Percentiles rank a stretch among this genome's conserved stretches.
Conservation (phyloP, 2,797 vertebrate genomes). For the Rhodeus uyekii region DNA sequence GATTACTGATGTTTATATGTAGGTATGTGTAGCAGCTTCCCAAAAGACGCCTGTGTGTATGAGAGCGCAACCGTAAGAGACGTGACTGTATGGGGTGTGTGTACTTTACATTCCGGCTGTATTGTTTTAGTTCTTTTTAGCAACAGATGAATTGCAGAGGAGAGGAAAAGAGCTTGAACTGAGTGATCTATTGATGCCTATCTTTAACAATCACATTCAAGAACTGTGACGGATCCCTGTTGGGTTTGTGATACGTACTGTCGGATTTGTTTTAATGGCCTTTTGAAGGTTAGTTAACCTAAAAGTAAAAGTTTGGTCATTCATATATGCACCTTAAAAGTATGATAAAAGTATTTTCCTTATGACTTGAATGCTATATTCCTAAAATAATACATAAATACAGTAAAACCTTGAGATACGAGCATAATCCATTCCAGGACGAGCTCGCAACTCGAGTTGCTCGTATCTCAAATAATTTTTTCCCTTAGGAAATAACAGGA, state of each 20-base stretch:
- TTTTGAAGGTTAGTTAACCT: background rate
- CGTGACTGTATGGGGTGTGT: conserved; percentile 24
- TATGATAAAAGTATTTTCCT: background rate
- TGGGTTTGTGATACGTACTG: background rate
- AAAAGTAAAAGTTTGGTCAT: background rate
- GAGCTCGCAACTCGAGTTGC: too few species aligned
- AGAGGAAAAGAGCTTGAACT: conserved; percentile 31
- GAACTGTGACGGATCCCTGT: background rate
- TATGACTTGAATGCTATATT: background rate
- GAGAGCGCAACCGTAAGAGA: conserved; percentile 4
- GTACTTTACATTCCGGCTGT: conserved; percentile 44
- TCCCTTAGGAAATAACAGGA: too few species aligned
- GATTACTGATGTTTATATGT: conserved; percentile 36
- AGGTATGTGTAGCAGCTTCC: conserved; percentile 30
- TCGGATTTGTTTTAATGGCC: background rate
- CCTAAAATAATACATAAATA: background rate
- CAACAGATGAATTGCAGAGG: conserved; percentile 17
- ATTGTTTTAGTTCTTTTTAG: conserved; percentile 36
- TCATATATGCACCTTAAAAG: background rate
- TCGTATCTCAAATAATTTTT: too few species aligned
- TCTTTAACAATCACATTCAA: conserved; percentile 1
- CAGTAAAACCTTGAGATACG: too few species aligned
- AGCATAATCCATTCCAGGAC: too few species aligned
- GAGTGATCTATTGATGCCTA: conserved; percentile 35
- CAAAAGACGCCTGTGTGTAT: conserved; percentile 7